Evolutionary conservation across 2,113 vertebrate species (phyloP).

Genomic region (Hipposideros armiger): DNA sequence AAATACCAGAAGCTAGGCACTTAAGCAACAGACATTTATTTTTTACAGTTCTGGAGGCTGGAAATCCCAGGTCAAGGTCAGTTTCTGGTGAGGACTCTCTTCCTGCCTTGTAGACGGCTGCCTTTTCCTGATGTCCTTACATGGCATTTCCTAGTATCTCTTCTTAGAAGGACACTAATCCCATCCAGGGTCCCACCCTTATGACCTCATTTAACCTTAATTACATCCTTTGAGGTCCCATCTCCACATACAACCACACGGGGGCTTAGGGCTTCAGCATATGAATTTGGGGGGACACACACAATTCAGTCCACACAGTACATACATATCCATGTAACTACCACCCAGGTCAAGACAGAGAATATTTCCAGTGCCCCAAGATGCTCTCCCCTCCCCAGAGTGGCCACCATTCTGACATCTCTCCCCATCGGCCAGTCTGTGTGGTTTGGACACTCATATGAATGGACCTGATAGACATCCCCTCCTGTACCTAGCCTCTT

Average conservation of each 20-base stretch:
- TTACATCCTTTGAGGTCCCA: not conserved
- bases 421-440: not conserved
- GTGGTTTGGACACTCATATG: not conserved
- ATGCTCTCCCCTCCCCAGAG: not conserved
- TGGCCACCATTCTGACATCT: not conserved
- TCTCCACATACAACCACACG: not conserved
- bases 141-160: not conserved
- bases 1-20: accelerated
- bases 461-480: accelerated
- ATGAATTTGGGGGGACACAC: not conserved
- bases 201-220: not conserved
- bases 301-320: accelerated
- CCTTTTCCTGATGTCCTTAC: not conserved
- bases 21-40: not conserved
- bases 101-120: not conserved
- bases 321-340: accelerated
- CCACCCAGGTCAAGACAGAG: not conserved
- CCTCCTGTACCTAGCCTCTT: not conserved
- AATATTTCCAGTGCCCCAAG: not conserved
- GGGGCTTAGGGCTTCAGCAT: not conserved
- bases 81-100: not conserved
- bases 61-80: not conserved
- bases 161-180: not conserved
- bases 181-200: not conserved
- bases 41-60: not conserved